Evolutionary conservation across 2,888 invertebrate species (phyloP), one percentile per base, ranked within the genome.

Genomic region (Drosophila percnosoma): DNA sequence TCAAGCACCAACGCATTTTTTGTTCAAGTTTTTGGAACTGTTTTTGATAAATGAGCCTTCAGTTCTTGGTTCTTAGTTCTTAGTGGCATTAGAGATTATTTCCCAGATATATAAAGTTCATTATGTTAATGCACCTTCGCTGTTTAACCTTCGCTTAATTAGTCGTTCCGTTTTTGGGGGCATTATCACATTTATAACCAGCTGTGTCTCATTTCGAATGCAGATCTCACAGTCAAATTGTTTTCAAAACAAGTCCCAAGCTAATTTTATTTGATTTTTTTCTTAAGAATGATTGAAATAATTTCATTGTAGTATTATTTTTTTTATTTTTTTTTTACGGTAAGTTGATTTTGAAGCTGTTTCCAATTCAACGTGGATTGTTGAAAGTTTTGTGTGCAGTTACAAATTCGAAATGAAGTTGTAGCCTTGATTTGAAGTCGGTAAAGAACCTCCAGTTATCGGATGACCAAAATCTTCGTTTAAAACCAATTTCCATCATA

Each of bases 131-230:
- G 71, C 75, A 67, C 38, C 66, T 27, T 71, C 67, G 36, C 55
- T 65, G 73, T 63, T 74, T 70, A 76, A 78, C 87, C 87, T 85
- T 85, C 85, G 78, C 57, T 83, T 82, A 87, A 85, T 85, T 85
- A 85, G 80, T 62, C 73, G 76, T 77, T 76, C 76, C 77, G 70
- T 64, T 72, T 75, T 75, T 61, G 65, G 31, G 61, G 55, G 59
- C 57, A 79, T 86, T 84, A 82, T 83, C 82, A 84, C 80, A 82
- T 83, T 72, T 84, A 84, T 84, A 80, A 38, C 55, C 54, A 34
- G 40, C 65, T 52, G 48, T 54, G 55, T 53, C 54, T 73, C 63
- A 73, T 72, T 77, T 74, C 70, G 65, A 53, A 72, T 80, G 68
- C 75, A 68, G 67, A 75, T 66, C 61, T 57, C 38, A 51, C 24